phyloP scores from a whole-genome alignment of 2,888 invertebrate genomes.

The Hedya salicella region DNA sequence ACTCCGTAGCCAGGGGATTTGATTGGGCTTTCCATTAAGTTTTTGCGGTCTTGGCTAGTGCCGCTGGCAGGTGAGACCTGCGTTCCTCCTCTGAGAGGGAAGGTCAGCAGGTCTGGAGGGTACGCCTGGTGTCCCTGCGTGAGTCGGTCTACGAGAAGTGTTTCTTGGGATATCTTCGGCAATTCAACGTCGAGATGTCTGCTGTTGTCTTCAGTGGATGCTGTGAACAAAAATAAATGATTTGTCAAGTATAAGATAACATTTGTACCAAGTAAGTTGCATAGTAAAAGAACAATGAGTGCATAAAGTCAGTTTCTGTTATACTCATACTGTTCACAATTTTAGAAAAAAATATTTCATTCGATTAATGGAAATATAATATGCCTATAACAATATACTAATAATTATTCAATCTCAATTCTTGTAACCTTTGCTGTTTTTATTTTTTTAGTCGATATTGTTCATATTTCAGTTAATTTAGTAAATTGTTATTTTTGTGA shows the following conservation, averaged over 20 bases:
- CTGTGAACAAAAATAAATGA: slow-evolving; percentile 62
- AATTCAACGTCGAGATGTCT: slow-evolving; percentile 86
- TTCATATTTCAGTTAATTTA: no score
- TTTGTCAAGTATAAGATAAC: neutral
- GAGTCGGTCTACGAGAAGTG: slow-evolving; percentile 73
- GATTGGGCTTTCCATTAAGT: slow-evolving; percentile 63
- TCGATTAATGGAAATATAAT: no score
- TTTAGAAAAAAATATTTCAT: no score
- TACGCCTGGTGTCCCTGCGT: slow-evolving; percentile 86
- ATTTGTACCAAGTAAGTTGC: no score
- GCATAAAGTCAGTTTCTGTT: no score
- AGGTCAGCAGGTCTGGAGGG: slow-evolving; percentile 93
- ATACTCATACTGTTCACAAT: no score
- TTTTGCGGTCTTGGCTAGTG: slow-evolving; percentile 51
- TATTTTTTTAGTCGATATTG: neutral
- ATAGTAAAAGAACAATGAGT: no score
- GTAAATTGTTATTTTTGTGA: neutral
- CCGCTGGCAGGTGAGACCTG: slow-evolving; percentile 82
- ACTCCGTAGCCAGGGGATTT: slow-evolving; percentile 75
- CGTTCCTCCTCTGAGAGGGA: slow-evolving; percentile 84
- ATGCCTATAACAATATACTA: no score
- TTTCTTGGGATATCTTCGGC: slow-evolving; percentile 81
- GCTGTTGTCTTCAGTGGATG: slow-evolving; percentile 86
- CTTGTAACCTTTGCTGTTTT: neutral
- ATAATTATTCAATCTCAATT: neutral